Conservation (phyloP, 2,113 vertebrate genomes). For the Isichthys henryi region DNA sequence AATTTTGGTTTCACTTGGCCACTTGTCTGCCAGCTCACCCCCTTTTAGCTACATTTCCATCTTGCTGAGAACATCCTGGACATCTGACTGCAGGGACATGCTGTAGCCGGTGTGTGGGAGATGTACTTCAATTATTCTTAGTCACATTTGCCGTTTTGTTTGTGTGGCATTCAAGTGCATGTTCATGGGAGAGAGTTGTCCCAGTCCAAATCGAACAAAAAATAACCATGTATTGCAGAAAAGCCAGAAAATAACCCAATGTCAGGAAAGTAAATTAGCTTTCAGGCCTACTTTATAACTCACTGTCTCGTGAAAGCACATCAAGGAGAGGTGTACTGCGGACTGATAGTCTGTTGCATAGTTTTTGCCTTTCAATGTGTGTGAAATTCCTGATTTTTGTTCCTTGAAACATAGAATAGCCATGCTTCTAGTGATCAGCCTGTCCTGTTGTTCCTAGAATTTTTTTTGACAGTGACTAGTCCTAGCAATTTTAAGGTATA, state of each 20-base stretch:
- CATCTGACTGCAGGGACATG: neutral
- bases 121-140: neutral
- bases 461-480: neutral
- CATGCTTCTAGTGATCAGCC: neutral
- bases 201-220: neutral
- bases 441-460: neutral
- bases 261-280: neutral
- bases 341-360: neutral
- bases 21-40: neutral
- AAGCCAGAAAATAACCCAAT: neutral
- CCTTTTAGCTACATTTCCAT: neutral
- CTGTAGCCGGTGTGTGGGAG: neutral
- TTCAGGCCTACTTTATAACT: neutral
- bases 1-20: neutral
- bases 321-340: neutral
- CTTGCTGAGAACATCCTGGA: neutral
- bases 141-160: neutral
- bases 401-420: neutral
- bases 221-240: neutral
- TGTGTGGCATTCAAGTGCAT: neutral
- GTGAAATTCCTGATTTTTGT: neutral
- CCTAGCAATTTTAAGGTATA: neutral
- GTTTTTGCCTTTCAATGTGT: neutral
- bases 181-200: neutral
- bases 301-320: neutral